Percentiles rank a stretch among this genome's conserved stretches.
phyloP scores from a whole-genome alignment of 2,797 vertebrate species.

The Danio jaintianensis region DNA sequence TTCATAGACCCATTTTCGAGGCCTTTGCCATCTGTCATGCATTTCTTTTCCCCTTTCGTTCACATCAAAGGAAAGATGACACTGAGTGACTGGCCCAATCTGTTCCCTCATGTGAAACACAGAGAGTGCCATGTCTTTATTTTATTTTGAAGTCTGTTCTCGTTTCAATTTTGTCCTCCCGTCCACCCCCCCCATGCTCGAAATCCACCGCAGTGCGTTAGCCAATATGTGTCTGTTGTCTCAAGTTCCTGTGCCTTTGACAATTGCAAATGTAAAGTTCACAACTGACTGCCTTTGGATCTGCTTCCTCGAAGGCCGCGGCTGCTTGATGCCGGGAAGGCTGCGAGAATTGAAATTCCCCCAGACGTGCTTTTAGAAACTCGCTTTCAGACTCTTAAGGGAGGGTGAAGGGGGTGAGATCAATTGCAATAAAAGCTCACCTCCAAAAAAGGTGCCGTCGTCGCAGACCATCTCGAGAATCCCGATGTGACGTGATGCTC shows the following conservation, averaged over 20 bases:
- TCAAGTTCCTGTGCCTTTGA: slow-evolving; percentile 45
- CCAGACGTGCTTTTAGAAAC: slow-evolving; percentile 20
- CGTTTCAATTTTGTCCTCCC: neutral
- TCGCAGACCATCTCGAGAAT: slow-evolving; percentile 19
- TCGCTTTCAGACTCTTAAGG: neutral
- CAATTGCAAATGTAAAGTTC: slow-evolving; percentile 60
- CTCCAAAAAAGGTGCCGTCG: neutral
- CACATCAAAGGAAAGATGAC: slow-evolving; percentile 28
- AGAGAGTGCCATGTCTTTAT: slow-evolving; percentile 14
- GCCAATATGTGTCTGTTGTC: slow-evolving; percentile 48
- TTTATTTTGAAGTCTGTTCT: neutral
- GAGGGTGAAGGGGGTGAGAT: neutral
- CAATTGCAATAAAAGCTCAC: slow-evolving; percentile 29
- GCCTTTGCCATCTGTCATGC: slow-evolving; percentile 26
- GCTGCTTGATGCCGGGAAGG: slow-evolving; percentile 29
- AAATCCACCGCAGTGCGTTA: slow-evolving; percentile 27
- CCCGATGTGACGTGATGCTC: neutral
- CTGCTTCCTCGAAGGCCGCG: slow-evolving; percentile 31
- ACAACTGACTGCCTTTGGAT: slow-evolving; percentile 56
- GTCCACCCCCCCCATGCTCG: neutral
- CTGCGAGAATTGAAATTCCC: slow-evolving; percentile 46
- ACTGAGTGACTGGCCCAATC: slow-evolving; percentile 49
- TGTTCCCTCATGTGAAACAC: slow-evolving; percentile 36
- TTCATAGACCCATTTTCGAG: slow-evolving; percentile 14
- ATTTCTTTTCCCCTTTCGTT: slow-evolving; percentile 42